These are phyloP conservation scores for Drosophila yooni DNA, from an alignment of 2,888 invertebrate genomes.

Conservation along the genomic window DNA sequence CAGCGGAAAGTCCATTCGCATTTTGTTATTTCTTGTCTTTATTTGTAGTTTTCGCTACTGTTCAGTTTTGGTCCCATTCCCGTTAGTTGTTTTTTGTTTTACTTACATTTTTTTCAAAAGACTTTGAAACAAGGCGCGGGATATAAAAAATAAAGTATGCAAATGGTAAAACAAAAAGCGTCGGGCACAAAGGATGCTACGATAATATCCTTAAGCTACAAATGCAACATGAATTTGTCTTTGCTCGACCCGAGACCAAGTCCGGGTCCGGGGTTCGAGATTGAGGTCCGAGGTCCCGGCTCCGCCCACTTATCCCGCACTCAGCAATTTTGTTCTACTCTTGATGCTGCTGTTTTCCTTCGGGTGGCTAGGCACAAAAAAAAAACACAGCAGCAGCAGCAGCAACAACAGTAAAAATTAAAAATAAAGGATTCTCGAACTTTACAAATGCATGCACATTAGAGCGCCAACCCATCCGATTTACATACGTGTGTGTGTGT, in stretches of 20 bases:
- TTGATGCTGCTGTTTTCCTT: conserved; percentile 53
- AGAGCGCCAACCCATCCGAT: conserved; percentile 52
- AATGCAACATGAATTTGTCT: conserved; percentile 80
- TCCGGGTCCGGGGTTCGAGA: neutral
- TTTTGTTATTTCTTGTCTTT: conserved; percentile 18
- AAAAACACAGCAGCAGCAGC: conserved; percentile 29
- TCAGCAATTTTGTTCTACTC: conserved; percentile 49
- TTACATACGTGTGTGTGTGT: conserved; percentile 38
- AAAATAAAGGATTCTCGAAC: conserved; percentile 74
- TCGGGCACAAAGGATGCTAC: conserved; percentile 73
- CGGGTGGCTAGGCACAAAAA: conserved; percentile 55
- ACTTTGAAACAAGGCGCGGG: conserved; percentile 61
- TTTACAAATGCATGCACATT: conserved; percentile 82
- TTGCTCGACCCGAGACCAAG: conserved; percentile 50
- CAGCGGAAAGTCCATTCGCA: neutral
- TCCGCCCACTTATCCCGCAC: conserved; percentile 40
- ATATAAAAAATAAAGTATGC: conserved; percentile 65
- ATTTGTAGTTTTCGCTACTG: conserved; percentile 30
- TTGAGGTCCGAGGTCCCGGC: conserved; percentile 16
- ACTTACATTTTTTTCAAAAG: conserved; percentile 19
- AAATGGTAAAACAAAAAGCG: conserved; percentile 70
- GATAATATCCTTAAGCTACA: conserved; percentile 81
- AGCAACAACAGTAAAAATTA: conserved; percentile 18
- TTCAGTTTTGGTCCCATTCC: conserved; percentile 1
- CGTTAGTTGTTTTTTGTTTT: neutral